Conservation (phyloP, 1,140 invertebrate species). For the Teleogryllus occipitalis region DNA sequence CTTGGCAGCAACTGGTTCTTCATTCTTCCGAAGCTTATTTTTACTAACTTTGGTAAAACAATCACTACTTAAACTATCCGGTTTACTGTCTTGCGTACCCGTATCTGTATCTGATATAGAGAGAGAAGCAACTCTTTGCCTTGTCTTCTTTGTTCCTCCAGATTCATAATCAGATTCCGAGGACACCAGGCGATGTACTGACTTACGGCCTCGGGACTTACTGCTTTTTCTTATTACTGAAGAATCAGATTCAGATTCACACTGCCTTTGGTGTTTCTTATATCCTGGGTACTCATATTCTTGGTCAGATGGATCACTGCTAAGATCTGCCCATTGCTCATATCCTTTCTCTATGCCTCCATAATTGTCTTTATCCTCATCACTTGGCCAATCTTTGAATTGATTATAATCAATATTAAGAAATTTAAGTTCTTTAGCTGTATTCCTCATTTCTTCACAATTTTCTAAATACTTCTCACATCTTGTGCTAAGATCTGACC, state of each 20-base stretch:
- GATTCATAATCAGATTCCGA: constrained; percentile 43
- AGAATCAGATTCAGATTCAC: constrained; percentile 21
- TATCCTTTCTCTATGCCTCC: constrained; percentile 51
- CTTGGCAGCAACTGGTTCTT: constrained; percentile 13
- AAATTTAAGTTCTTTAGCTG: constrained; percentile 52
- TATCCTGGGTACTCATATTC: neutral
- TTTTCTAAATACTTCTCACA: constrained; percentile 52
- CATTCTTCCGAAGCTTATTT: constrained; percentile 24
- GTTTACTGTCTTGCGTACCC: constrained; percentile 40
- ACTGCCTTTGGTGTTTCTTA: constrained; percentile 9
- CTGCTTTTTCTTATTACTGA: constrained; percentile 11
- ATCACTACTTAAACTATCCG: constrained; percentile 38
- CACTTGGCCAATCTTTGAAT: constrained; percentile 48
- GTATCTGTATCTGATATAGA: constrained; percentile 43
- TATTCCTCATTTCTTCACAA: constrained; percentile 47
- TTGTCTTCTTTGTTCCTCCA: constrained; percentile 12
- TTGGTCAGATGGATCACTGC: constrained; percentile 7
- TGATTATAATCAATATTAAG: constrained; percentile 56
- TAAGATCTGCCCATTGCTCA: constrained; percentile 39
- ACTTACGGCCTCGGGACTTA: constrained; percentile 30
- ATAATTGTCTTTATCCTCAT: constrained; percentile 32
- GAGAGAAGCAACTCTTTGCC: constrained; percentile 19
- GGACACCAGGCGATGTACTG: constrained; percentile 35
- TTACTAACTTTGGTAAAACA: constrained; percentile 29
- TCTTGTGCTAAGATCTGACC: constrained; percentile 45